Base-by-base conservation (phyloP, 1,140 invertebrate species). In the Megalonaias nervosa region DNA sequence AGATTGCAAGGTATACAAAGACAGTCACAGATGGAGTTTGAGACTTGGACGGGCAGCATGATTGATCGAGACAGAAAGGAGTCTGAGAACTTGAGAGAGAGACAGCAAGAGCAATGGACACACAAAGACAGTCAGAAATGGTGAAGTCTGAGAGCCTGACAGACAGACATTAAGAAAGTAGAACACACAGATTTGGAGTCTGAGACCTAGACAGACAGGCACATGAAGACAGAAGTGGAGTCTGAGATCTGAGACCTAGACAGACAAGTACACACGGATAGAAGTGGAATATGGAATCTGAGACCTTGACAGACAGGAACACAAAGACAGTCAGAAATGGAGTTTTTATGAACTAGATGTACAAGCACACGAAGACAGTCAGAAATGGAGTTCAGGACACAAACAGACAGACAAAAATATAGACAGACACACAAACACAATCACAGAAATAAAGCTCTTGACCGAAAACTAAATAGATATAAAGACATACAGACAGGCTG, bases 31-130 rank as follows among this genome's bases (percentile, higher is more conserved):
- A 48, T 48, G 38, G 38, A 48, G 6, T 48, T 48, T 48, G 38
- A 48, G 38, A 48, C 38, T 48, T 48, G 9, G 38, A 38, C 38
- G 4, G 38, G 38, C 38, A 48, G 38, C 38, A 48, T 48, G 38
- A 11, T 48, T 48, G 38, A 48, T 11, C 5, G 11, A 48, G 38
- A 48, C 38, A 48, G 38, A 9, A 48, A 9, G 38, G 68, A 67
- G 66, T 21, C 11, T 55, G 38, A 66, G 61, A 38, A n/a, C 67
- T 61, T 26, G 64, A 75, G 17, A 75, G 56, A 67, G 65, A 59
- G 64, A 75, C 65, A 75, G 73, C 67, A 57, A 68, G 57, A 75
- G 65, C 23, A 21, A 74, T 60, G 66, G 72, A 67, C 23, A 75
- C 38, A 58, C 19, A 67, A 66, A n/a, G 74, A 67, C 48, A 69